phyloP scores from a whole-genome alignment of 1,140 invertebrate species.

The Dysdera silvatica region DNA sequence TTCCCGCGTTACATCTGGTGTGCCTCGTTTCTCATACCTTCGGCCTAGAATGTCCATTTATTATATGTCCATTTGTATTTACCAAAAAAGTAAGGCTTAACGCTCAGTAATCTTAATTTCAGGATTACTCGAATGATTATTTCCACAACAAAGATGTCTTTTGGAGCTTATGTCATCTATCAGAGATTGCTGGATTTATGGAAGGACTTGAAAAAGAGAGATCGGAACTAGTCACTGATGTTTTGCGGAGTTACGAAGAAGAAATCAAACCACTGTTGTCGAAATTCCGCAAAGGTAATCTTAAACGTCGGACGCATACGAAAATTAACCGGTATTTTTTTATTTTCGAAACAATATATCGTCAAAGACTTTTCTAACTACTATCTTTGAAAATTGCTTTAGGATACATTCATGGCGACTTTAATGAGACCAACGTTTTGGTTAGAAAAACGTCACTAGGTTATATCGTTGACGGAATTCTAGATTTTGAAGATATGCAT shows the following conservation, averaged over 20 bases:
- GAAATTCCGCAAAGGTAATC: background rate
- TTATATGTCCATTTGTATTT: no score
- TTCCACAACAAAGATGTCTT: background rate
- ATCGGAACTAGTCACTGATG: background rate
- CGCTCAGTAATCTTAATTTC: no score
- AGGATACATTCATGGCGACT: constrained; percentile 22
- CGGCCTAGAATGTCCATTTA: no score
- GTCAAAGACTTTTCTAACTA: background rate
- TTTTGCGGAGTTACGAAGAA: constrained; percentile 4
- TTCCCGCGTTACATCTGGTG: no score
- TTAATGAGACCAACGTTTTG: constrained; percentile 30
- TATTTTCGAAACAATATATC: background rate
- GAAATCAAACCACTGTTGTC: background rate
- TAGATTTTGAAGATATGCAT: constrained; percentile 28
- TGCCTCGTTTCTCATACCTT: no score
- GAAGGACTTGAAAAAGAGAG: background rate
- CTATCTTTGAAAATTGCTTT: background rate
- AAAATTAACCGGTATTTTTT: background rate
- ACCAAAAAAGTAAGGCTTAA: no score
- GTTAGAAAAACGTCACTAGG: background rate
- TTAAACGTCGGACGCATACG: constrained; percentile 34
- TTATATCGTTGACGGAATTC: background rate
- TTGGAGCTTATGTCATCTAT: constrained; percentile 11
- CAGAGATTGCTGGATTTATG: background rate
- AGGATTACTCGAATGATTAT: background rate